These are phyloP conservation scores for Drosophila kohkoa DNA, from an alignment of 1,140 invertebrate species.

Conservation along the genomic window DNA sequence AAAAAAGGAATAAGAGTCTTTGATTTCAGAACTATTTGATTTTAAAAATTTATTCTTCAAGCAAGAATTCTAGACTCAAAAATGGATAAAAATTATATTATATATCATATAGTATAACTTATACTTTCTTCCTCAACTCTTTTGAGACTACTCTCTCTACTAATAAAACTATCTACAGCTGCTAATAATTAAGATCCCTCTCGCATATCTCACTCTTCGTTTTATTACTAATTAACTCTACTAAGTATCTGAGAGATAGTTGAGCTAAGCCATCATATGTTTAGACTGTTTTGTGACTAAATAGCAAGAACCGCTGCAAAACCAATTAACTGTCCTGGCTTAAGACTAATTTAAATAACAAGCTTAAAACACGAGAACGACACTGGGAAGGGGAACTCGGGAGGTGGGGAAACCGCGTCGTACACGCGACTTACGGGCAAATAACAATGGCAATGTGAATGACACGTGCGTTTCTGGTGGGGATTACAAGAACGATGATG, in stretches of 20 bases:
- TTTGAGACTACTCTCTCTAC: no score
- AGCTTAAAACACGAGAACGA: conserved; percentile 9
- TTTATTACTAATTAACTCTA: conserved; percentile 2
- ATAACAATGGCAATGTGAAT: conserved; percentile 49
- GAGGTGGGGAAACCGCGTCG: conserved; percentile 46
- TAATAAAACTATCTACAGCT: no score
- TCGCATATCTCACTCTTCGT: neutral
- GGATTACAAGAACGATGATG: conserved; percentile 69
- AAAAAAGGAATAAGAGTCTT: no score
- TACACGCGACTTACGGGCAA: conserved; percentile 52
- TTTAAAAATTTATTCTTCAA: no score
- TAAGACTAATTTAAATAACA: conserved; percentile 72
- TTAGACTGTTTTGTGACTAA: conserved; percentile 1
- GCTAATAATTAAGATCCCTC: no score
- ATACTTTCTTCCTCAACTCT: no score
- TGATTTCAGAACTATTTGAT: no score
- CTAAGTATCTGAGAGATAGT: neutral
- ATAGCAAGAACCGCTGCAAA: conserved; percentile 26
- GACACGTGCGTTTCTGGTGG: conserved; percentile 71
- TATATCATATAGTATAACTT: no score
- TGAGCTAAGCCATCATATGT: conserved; percentile 2
- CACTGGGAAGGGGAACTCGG: neutral
- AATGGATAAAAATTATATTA: no score
- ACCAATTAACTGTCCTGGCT: conserved; percentile 63
- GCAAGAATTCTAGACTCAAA: no score